Percentiles rank a stretch among this genome's conserved stretches.
Evolutionary conservation across 2,113 vertebrate species (phyloP).

Genomic region (Tychaedon coryphoeus): DNA sequence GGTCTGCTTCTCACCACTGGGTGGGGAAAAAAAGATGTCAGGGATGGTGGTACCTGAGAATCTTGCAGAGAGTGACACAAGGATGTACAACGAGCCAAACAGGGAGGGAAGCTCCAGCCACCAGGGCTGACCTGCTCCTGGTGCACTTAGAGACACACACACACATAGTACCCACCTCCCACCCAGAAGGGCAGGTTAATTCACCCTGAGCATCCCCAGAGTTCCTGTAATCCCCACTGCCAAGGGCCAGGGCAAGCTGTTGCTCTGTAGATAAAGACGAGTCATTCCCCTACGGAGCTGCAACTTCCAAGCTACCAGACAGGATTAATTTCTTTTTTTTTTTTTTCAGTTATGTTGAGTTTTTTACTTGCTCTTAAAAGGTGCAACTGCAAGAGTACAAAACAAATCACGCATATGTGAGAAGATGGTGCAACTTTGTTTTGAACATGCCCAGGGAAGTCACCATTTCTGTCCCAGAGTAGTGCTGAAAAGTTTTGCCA

Average conservation of each 20-base stretch:
- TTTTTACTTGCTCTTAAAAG: not conserved
- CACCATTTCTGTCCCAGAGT: not conserved
- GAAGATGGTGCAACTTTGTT: accelerated
- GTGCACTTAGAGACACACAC: not conserved
- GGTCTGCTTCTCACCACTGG: not conserved
- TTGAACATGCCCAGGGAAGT: not conserved
- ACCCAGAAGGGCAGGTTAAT: not conserved
- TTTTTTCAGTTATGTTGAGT: not conserved
- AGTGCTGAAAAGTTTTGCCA: not conserved
- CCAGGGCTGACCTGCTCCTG: not conserved
- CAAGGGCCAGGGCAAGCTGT: not conserved
- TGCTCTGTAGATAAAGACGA: not conserved
- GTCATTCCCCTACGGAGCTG: not conserved
- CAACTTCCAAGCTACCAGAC: not conserved
- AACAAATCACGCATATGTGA: accelerated
- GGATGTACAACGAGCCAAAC: not conserved
- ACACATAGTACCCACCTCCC: not conserved
- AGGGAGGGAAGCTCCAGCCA: not conserved
- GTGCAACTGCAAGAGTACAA: not conserved
- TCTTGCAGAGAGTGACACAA: not conserved
- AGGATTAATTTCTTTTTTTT: not conserved
- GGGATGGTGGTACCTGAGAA: not conserved
- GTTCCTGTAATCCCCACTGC: not conserved
- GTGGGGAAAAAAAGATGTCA: not conserved
- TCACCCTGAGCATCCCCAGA: not conserved